Evolutionary conservation across 2,888 invertebrate genomes (phyloP).

Genomic region (Catocala sponsa): DNA sequence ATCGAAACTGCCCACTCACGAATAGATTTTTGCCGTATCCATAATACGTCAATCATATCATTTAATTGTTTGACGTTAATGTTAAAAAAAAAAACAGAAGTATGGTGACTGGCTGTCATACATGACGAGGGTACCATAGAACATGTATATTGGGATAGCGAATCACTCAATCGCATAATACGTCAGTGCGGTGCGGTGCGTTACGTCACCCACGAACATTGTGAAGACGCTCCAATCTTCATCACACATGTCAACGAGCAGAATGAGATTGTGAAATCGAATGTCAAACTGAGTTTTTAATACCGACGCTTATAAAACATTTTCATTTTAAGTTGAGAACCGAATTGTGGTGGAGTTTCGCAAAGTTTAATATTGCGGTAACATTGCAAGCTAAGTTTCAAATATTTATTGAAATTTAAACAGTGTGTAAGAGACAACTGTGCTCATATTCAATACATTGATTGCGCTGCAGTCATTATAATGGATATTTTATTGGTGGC

Average conservation of each 20-base stretch:
- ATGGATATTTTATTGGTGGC: too few relatives aligned
- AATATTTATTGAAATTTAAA: too few relatives aligned
- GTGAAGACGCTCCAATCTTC: conserved; percentile 23
- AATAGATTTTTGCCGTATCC: background rate
- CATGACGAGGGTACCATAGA: conserved; percentile 67
- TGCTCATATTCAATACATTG: too few relatives aligned
- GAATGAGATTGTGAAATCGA: conserved; percentile 30
- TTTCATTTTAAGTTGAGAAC: too few relatives aligned
- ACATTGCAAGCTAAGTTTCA: too few relatives aligned
- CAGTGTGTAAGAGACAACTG: too few relatives aligned
- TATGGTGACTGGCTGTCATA: conserved; percentile 60
- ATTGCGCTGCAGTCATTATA: too few relatives aligned
- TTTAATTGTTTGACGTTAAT: conserved; percentile 34
- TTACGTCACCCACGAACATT: conserved; percentile 26
- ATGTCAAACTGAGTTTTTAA: conserved; percentile 10
- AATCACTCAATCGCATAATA: conserved; percentile 56
- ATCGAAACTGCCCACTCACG: background rate
- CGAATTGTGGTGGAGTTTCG: background rate
- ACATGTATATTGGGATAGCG: conserved; percentile 53
- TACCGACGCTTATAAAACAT: background rate
- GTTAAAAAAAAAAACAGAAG: conserved; percentile 48
- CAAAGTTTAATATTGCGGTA: background rate
- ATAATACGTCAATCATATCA: conserved; percentile 14
- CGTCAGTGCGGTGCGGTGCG: conserved; percentile 49
- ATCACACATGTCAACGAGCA: conserved; percentile 25